Percentiles rank a stretch among this genome's conserved stretches.
Conservation (phyloP, 2,797 vertebrate genomes). For the Mormyrops attenuatus region DNA sequence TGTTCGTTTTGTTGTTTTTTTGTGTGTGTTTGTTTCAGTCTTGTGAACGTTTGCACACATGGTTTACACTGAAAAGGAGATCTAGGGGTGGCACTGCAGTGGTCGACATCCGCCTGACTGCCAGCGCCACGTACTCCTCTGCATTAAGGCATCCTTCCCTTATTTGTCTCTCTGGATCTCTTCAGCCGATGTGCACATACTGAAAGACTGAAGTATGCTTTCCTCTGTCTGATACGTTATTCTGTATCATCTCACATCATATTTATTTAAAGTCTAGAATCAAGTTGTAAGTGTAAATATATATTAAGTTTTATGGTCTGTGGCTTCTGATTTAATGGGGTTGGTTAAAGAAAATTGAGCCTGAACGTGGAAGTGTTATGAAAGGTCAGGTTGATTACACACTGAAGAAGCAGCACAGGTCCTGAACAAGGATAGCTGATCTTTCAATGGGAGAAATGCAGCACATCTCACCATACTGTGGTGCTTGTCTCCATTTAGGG, state of each 20-base stretch:
- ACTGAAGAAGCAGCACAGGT: neutral
- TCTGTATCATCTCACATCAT: constrained; percentile 53
- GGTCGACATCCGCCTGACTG: neutral
- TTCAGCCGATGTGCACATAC: constrained; percentile 49
- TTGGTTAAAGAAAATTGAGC: neutral
- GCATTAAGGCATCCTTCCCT: constrained; percentile 10
- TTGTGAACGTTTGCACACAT: neutral
- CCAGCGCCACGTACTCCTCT: constrained; percentile 28
- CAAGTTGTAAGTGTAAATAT: constrained; percentile 24
- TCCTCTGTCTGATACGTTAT: constrained; percentile 57
- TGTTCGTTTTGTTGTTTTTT: neutral
- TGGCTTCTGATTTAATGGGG: constrained; percentile 10
- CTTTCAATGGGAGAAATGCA: neutral
- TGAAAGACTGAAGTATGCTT: constrained; percentile 39
- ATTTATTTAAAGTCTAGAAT: constrained; percentile 63
- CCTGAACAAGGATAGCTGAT: neutral
- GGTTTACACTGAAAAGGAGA: neutral
- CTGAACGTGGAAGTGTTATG: neutral
- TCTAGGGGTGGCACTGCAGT: neutral
- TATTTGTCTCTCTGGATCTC: constrained; percentile 31
- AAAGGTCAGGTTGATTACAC: neutral
- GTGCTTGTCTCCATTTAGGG: constrained; percentile 16
- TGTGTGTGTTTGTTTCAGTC: neutral
- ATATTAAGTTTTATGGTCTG: constrained; percentile 21
- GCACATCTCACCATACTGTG: constrained; percentile 4